phyloP scores from a whole-genome alignment of 2,888 invertebrate species.

The Torymus texanus region DNA sequence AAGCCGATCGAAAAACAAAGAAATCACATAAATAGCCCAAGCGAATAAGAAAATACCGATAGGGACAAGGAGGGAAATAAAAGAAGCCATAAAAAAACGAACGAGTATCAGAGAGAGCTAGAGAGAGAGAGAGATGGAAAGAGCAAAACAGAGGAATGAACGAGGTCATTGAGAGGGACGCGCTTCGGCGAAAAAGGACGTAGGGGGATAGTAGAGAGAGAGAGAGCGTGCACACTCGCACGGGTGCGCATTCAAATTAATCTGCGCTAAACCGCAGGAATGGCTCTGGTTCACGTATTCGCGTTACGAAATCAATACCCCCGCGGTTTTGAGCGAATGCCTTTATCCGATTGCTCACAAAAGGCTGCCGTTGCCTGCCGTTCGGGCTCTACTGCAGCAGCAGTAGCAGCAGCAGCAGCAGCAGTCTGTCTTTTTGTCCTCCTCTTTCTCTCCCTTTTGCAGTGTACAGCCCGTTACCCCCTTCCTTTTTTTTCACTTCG shows the following conservation, averaged over 20 bases:
- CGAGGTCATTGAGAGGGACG: too few species aligned
- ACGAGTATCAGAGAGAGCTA: too few species aligned
- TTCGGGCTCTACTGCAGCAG: too few species aligned
- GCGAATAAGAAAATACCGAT: background rate
- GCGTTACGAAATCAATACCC: conserved; percentile 46
- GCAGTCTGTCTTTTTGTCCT: too few species aligned
- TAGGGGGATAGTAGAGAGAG: too few species aligned
- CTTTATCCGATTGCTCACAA: conserved; percentile 42
- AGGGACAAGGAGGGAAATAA: background rate
- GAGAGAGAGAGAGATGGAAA: too few species aligned
- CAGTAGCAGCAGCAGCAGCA: background rate
- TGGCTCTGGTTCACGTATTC: conserved; percentile 24
- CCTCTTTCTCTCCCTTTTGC: too few species aligned
- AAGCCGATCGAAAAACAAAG: background rate
- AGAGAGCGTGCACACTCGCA: background rate
- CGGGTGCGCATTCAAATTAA: conserved; percentile 32
- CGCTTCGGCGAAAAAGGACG: too few species aligned
- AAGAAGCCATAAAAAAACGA: background rate
- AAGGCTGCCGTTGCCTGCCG: background rate
- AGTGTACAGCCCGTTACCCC: too few species aligned
- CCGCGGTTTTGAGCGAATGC: conserved; percentile 33
- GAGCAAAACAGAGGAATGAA: too few species aligned
- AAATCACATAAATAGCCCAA: background rate
- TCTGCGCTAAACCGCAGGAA: conserved; percentile 44
- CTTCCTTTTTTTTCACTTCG: too few species aligned